Evolutionary conservation across 1,140 invertebrate species (phyloP), one percentile per base, ranked within the genome.

Genomic region (Heliothis virescens): DNA sequence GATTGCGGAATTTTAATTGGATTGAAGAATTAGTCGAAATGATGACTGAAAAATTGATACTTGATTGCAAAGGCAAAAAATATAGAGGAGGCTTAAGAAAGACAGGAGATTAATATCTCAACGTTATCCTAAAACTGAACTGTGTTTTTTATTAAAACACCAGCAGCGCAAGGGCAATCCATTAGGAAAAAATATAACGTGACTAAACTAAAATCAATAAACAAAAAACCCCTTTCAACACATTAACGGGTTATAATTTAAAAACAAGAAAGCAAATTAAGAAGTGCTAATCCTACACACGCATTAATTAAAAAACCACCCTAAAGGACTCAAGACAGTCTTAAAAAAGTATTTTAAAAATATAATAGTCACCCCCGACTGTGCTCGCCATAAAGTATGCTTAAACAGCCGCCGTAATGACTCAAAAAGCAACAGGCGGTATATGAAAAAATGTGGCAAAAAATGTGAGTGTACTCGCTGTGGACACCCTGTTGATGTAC

Each of bases 281-380:
- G 83, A 85, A 82, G 83, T 83, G 86, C 82, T 87, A 87, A 87
- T 87, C 85, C 86, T 53, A 16, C 60, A 26, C 63, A 76, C 75
- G 60, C 80, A 84, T 84, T 84, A 87, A 86, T 84, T 86, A 53
- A 55, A 65, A 76, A 63, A 63, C 34, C 57, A 75, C 74, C 59
- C 59, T 26, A 29, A 65, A 76, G 50, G 16, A 60, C 55, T 59
- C 34, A 11, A 26, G 72, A 53, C 47, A 50, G 41, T 12, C 41
- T 76, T 63, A 65, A 76, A 82, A 71, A 76, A 77, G 65, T 74
- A 55, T 52, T 78, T 85, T 86, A 81, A 84, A 84, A 84, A 81
- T 84, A 85, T 77, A 79, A 84, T 84, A 81, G 79, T 47, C 76
- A 78, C 84, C 81, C 82, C 81, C 72, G 21, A 18, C 78, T 73